Conservation (phyloP, 1,140 invertebrate species). For the Sinella curviseta region DNA sequence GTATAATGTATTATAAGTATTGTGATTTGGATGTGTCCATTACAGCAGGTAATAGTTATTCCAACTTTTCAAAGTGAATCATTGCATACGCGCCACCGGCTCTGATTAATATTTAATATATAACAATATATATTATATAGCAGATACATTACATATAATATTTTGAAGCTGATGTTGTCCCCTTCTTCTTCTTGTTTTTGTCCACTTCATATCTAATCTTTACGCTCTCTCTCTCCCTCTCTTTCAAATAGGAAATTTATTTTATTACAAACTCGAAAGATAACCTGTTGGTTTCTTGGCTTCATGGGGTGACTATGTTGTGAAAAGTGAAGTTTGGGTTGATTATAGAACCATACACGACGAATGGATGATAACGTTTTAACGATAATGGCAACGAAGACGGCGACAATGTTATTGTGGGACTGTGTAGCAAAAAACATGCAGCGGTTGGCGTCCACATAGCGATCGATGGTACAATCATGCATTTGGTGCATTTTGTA, state of each 20-base stretch:
- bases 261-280: not conserved
- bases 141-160: not conserved
- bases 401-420: not conserved
- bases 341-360: too few relatives aligned
- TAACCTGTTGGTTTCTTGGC: not conserved
- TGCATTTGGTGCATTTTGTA: not conserved
- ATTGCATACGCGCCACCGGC: conserved; percentile 10
- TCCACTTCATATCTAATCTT: not conserved
- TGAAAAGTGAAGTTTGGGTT: too few relatives aligned
- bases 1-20: not conserved
- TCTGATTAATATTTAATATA: not conserved
- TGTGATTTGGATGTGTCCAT: conserved; percentile 24
- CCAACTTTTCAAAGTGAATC: not conserved
- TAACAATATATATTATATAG: not conserved
- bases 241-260: not conserved
- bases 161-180: not conserved
- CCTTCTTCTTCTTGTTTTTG: not conserved
- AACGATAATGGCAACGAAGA: not conserved
- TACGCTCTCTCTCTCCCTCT: not conserved
- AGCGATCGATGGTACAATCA: not conserved
- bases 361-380: too few relatives aligned
- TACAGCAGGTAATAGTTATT: not conserved
- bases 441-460: not conserved
- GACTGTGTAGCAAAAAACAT: too few relatives aligned
- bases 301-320: too few relatives aligned